Base-by-base conservation (phyloP, 1,140 invertebrate genomes). In the Aphidius gifuensis region DNA sequence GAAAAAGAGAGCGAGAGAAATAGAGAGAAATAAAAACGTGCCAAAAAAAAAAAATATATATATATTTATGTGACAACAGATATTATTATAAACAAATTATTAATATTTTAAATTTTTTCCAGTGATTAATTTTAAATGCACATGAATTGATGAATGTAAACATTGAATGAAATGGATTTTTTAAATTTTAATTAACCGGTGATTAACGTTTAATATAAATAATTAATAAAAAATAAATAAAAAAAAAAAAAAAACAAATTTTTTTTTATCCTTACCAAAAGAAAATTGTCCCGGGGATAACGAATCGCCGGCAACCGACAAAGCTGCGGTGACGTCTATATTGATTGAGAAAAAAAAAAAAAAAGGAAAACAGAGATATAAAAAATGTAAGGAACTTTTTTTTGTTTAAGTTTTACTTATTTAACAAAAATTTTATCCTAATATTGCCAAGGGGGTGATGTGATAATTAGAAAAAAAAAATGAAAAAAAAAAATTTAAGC, bases 231-330 rank as follows among this genome's bases (percentile, higher is more conserved):
- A 38, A 50, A 9, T 50, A 39, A 50, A 49, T 23, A 11, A 55
- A 47, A 48, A 56, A 44, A 56, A 38, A 9, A 56, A 42, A 48
- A 55, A 62, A 44, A 62, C 43, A 50, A 58, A 58, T 58, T 58
- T 58, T n/a, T 63, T 56, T 63, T 63, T 56, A 63, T 63, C 61
- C 61, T 63, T 63, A 63, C 61, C 61, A 63, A 63, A 63, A 63
- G 61, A 63, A 63, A 63, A 63, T 63, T 63, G 61, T 57, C 61
- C 61, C 61, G 61, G 61, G 61, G 61, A 63, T 63, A 63, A 63
- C 61, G 54, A 58, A 63, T 63, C 61, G 58, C 61, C 61, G 56
- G 61, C 61, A 63, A 63, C 55, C 61, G 61, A 63, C 57, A 63
- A 63, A 63, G 61, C 61, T 56, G 61, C 56, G 57, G 61, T 63